Evolutionary conservation across 2,888 invertebrate species (phyloP), one percentile per base, ranked within the genome.

Genomic region (Drosophila atripex): DNA sequence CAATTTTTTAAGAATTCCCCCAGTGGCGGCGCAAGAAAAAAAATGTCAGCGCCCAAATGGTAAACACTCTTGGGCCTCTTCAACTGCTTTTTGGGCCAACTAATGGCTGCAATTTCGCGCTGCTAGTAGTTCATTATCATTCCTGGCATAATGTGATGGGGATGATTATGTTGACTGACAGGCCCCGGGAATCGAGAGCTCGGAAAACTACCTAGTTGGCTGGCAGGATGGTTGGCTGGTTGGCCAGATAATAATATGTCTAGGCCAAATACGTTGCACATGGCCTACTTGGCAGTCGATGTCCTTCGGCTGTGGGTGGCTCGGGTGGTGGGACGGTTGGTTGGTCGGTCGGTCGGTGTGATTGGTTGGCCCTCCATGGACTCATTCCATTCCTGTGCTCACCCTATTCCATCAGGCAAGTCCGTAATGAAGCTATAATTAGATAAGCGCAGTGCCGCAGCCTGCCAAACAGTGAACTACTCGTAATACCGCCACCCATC

Each of bases 401-500:
- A 46, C 39, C 75, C 70, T 69, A 74, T 71, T 86, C 88, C 79
- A 66, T 70, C 60, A 53, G 49, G 68, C 79, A 68, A 77, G 57
- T 71, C 73, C 56, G 69, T 84, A 84, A 84, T 88, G 88, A 88
- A 88, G 86, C 84, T 84, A 88, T 88, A 88, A 84, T 84, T 88
- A 84, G 84, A 84, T 84, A 83, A 84, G 76, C 82, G 63, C 70
- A 65, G 63, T 45, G 51, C 55, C 55, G 55, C 52, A 57, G 41
- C 47, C 47, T 47, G 51, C 46, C 28, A 41, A 30, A 39, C 46
- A 55, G 47, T 58, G 46, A 47, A 57, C 52, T 49, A 64, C 52
- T 61, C 59, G 51, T 38, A 35, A 12, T 49, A 23, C 41, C 43
- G 16, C 41, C 38, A 16, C 25, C 41, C 18, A 23, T 32, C 7